phyloP scores from a whole-genome alignment of 1,140 invertebrate genomes.

The Hylaeus volcanicus region DNA sequence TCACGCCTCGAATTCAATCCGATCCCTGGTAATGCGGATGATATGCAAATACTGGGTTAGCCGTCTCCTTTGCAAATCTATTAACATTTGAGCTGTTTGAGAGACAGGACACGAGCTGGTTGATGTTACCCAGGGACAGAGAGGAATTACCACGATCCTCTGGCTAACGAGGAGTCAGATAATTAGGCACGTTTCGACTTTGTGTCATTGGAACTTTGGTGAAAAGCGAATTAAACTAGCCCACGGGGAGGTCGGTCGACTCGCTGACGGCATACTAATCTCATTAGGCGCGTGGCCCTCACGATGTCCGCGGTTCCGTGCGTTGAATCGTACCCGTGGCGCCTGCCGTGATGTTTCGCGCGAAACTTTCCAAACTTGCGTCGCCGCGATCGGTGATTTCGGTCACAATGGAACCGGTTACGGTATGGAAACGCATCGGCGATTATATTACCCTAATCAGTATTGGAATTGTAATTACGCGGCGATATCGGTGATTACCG shows the following conservation, averaged over 20 bases:
- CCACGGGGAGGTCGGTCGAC: neutral
- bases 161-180: slow-evolving; percentile 40
- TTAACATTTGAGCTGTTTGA: slow-evolving; percentile 20
- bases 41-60: slow-evolving; percentile 40
- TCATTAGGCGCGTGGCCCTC: neutral
- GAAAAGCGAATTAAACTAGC: slow-evolving; percentile 26
- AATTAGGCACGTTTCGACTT: slow-evolving; percentile 42
- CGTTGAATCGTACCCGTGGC: neutral
- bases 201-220: slow-evolving; percentile 24
- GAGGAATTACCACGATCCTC: neutral
- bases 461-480: slow-evolving; percentile 30
- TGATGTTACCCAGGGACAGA: neutral
- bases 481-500: slow-evolving; percentile 4
- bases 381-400: neutral
- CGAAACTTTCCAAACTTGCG: neutral
- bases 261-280: slow-evolving; percentile 1
- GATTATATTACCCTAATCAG: slow-evolving; percentile 13
- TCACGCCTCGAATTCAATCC: slow-evolving; percentile 49
- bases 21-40: slow-evolving; percentile 13
- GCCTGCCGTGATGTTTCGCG: neutral
- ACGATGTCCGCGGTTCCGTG: neutral
- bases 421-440: neutral
- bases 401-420: neutral
- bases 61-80: slow-evolving; percentile 31
- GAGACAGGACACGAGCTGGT: no score